A percentile compares a stretch with the other conserved stretches of the same genome.
Evolutionary conservation across 2,797 vertebrate genomes (phyloP).

Genomic region (Notoglanidium macrostoma): DNA sequence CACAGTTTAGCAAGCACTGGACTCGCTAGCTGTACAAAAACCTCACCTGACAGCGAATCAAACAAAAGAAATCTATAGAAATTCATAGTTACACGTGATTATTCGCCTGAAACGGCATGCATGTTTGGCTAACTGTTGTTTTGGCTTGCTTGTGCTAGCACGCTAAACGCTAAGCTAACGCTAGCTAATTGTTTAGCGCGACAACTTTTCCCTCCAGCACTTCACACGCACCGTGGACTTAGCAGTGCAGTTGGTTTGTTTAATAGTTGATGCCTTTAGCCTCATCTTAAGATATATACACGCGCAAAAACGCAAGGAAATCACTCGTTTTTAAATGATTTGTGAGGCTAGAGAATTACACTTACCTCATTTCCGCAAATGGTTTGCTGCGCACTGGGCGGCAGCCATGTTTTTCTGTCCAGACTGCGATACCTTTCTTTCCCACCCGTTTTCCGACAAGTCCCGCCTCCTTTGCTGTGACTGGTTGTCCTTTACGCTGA

Average conservation of each 20-base stretch:
- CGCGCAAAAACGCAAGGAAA: not conserved
- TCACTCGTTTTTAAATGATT: slow-evolving; percentile 59
- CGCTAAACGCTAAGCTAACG: slow-evolving; percentile 59
- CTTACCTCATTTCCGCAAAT: slow-evolving; percentile 86
- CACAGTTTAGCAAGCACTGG: not conserved
- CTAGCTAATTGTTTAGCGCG: slow-evolving; percentile 72
- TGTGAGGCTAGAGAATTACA: slow-evolving; percentile 72
- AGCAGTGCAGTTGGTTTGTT: not conserved
- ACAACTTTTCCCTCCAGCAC: slow-evolving; percentile 71
- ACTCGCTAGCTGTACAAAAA: not conserved
- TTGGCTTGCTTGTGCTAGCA: slow-evolving; percentile 52
- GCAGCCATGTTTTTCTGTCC: slow-evolving; percentile 79
- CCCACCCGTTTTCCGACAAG: not conserved
- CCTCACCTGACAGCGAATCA: not conserved
- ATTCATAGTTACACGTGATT: no score
- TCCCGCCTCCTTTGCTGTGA: not conserved
- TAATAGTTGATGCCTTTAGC: not conserved
- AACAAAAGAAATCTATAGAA: not conserved
- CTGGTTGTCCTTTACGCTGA: not conserved
- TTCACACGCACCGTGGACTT: not conserved
- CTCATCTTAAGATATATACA: not conserved
- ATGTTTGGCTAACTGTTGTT: slow-evolving; percentile 10
- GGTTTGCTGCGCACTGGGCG: slow-evolving; percentile 78
- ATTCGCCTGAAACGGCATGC: no score
- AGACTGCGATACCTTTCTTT: slow-evolving; percentile 18